phyloP scores from a whole-genome alignment of 2,797 vertebrate species.

The Coendou prehensilis region DNA sequence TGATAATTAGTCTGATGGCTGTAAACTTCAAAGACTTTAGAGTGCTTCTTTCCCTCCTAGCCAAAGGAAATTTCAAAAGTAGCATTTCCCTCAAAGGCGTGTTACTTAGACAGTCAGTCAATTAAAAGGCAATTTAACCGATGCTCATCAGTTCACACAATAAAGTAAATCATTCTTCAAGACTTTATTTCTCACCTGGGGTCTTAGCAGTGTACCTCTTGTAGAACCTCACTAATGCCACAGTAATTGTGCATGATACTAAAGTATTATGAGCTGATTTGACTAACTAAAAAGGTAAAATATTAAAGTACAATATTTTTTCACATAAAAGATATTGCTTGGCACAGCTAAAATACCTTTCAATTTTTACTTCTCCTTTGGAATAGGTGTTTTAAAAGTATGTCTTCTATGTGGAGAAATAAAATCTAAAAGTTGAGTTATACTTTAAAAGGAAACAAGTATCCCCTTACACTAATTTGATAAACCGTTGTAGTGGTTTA shows the following conservation, averaged over 20 bases:
- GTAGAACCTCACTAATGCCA: conserved; percentile 40
- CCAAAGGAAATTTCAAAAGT: conserved; percentile 79
- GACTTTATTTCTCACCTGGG: conserved; percentile 61
- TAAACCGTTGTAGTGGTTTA: neutral
- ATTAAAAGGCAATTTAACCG: conserved; percentile 77
- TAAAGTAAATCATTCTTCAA: conserved; percentile 75
- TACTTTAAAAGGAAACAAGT: conserved; percentile 22
- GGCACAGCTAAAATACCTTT: conserved; percentile 16
- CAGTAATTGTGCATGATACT: conserved; percentile 32
- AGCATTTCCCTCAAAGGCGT: conserved; percentile 72
- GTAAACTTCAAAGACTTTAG: conserved; percentile 80
- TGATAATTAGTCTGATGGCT: conserved; percentile 70
- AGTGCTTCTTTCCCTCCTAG: conserved; percentile 41
- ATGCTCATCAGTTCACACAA: conserved; percentile 67
- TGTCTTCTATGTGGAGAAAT: neutral
- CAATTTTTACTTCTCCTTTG: neutral
- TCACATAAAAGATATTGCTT: neutral
- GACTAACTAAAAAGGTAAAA: neutral
- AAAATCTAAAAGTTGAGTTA: conserved; percentile 39
- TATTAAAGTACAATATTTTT: neutral
- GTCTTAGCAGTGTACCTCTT: conserved; percentile 48
- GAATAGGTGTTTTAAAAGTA: conserved; percentile 52
- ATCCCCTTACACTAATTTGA: neutral
- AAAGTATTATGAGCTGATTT: conserved; percentile 25
- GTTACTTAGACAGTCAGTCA: conserved; percentile 76